phyloP scores from a whole-genome alignment of 2,888 invertebrate genomes.

The Chorisops tibialis region DNA sequence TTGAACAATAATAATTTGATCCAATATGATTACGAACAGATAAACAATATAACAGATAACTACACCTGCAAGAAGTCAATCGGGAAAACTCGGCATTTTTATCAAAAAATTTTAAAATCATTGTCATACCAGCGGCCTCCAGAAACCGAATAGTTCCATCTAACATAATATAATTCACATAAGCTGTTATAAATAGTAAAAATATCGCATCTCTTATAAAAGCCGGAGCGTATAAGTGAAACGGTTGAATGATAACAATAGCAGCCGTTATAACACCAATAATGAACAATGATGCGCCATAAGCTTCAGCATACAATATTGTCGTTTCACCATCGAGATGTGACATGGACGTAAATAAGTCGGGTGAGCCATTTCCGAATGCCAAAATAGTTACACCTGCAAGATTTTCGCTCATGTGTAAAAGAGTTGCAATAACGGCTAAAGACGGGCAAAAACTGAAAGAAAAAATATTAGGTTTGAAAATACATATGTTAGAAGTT shows the following conservation, averaged over 20 bases:
- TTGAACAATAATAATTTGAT: slow-evolving; percentile 37
- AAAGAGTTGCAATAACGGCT: slow-evolving; percentile 51
- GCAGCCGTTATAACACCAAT: slow-evolving; percentile 59
- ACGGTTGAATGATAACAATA: slow-evolving; percentile 57
- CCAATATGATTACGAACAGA: slow-evolving; percentile 37
- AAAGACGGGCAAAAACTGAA: slow-evolving; percentile 58
- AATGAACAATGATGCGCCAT: slow-evolving; percentile 62
- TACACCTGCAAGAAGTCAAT: slow-evolving; percentile 33
- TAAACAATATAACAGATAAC: slow-evolving; percentile 37
- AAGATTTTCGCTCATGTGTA: slow-evolving; percentile 56
- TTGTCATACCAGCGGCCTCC: slow-evolving; percentile 1
- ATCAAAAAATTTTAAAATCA: not conserved
- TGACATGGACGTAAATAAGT: slow-evolving; percentile 62
- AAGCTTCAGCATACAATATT: slow-evolving; percentile 50
- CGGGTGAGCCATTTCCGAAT: slow-evolving; percentile 68
- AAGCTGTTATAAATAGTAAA: slow-evolving; percentile 37
- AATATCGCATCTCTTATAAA: slow-evolving; percentile 40
- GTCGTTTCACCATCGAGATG: slow-evolving; percentile 49
- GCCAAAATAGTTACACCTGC: slow-evolving; percentile 68
- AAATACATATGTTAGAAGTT: no score
- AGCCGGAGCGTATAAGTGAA: slow-evolving; percentile 42
- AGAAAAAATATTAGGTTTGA: no score
- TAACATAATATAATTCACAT: slow-evolving; percentile 36
- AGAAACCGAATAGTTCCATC: slow-evolving; percentile 33
- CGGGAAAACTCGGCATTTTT: not conserved